These are phyloP conservation scores for Heliocidaris erythrogramma DNA, from an alignment of 35 echinoderm and acorn worm genomes.

Conservation along the genomic window DNA sequence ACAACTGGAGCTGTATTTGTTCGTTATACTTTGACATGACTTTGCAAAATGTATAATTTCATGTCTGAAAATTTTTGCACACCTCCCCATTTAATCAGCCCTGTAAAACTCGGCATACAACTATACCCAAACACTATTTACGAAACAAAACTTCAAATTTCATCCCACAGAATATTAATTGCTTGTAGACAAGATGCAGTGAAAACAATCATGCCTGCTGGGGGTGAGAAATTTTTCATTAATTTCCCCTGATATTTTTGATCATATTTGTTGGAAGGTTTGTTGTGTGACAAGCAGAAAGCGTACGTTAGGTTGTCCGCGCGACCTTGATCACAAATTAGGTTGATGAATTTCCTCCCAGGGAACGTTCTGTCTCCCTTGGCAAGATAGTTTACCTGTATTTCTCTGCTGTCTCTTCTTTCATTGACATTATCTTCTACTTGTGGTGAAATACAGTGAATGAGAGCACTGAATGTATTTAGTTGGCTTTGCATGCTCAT, in stretches of 20 bases:
- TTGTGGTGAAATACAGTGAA: background rate
- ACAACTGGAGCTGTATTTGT: no score
- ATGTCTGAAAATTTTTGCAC: no score
- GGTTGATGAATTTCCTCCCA: constrained; percentile 8
- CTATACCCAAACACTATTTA: no score
- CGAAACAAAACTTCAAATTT: background rate
- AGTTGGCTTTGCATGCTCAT: background rate
- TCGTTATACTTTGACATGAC: no score
- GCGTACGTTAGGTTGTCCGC: background rate
- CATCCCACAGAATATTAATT: constrained; percentile 3
- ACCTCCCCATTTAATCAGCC: no score
- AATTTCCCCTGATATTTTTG: background rate
- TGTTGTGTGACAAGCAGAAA: background rate
- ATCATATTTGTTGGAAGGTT: background rate
- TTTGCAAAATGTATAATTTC: no score
- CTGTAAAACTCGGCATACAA: no score
- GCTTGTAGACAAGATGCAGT: background rate
- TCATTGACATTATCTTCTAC: background rate
- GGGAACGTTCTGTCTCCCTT: background rate
- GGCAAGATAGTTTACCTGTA: background rate
- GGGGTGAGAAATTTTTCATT: background rate
- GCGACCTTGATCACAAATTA: background rate
- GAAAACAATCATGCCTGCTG: background rate
- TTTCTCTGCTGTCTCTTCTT: background rate
- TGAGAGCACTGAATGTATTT: background rate